phyloP scores from a whole-genome alignment of 2,797 vertebrate species.

The Corythornis leucogaster region DNA sequence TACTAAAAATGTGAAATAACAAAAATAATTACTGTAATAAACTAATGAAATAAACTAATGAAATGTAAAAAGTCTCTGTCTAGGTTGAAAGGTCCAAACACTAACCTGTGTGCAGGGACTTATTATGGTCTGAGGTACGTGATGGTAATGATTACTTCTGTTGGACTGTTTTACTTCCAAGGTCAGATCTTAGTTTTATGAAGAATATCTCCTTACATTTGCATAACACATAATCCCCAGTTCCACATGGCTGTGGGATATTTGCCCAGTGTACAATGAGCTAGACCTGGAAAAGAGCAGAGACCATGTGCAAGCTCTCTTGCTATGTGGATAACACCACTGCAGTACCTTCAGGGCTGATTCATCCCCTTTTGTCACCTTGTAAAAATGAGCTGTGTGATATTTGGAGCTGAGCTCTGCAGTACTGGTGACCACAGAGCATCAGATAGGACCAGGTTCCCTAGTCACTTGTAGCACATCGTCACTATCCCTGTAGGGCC shows the following conservation, averaged over 20 bases:
- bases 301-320: accelerated
- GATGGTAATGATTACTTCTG: not conserved
- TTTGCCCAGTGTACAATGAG: not conserved
- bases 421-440: accelerated
- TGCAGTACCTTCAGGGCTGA: not conserved
- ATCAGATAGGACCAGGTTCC: accelerated
- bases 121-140: not conserved
- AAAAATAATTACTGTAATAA: slow-evolving; percentile 52
- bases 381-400: accelerated
- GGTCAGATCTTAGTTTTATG: not conserved
- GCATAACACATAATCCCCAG: not conserved
- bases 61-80: not conserved
- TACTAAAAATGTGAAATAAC: slow-evolving; percentile 45
- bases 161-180: not conserved
- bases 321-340: not conserved
- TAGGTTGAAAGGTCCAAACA: not conserved
- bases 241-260: not conserved
- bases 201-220: not conserved
- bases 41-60: slow-evolving; percentile 20
- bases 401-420: not conserved
- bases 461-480: not conserved
- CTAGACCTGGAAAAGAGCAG: not conserved
- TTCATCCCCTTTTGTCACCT: not conserved
- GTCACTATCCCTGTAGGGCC: not conserved
- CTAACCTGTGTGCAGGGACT: not conserved